phyloP scores from a whole-genome alignment of 2,888 invertebrate genomes.

The Epinotia ramella region DNA sequence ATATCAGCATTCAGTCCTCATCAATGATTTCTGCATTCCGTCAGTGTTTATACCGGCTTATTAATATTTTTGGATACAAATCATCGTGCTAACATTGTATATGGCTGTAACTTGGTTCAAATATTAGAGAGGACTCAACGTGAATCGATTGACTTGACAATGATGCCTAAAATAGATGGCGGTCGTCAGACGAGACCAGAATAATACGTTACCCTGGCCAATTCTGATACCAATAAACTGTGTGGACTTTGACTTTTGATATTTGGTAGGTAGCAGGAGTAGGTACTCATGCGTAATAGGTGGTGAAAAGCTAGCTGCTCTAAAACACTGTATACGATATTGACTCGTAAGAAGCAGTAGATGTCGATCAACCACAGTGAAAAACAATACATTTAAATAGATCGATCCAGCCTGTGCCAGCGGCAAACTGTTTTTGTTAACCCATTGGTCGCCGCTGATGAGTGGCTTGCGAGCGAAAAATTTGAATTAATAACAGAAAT shows the following conservation, averaged over 20 bases:
- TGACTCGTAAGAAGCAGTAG: no score
- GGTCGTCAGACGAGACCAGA: constrained; percentile 21
- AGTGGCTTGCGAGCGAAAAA: no score
- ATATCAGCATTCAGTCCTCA: no score
- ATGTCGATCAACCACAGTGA: no score
- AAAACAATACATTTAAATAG: no score
- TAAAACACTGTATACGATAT: no score
- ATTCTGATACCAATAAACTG: not conserved
- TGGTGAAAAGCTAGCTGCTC: no score
- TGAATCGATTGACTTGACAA: constrained; percentile 26
- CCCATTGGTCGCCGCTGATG: no score
- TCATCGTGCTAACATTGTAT: not conserved
- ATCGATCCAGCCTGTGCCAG: no score
- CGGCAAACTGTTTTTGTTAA: no score
- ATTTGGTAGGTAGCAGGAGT: not conserved
- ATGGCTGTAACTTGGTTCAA: not conserved
- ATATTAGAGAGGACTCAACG: not conserved
- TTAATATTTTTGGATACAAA: not conserved
- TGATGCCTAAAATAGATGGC: constrained; percentile 22
- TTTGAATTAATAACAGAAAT: no score
- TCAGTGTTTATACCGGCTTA: not conserved
- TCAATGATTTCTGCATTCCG: no score
- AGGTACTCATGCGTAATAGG: not conserved
- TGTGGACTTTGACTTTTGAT: not conserved
- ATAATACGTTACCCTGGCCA: not conserved